These are phyloP conservation scores for Agrotis ipsilon DNA, from an alignment of 2,888 invertebrate genomes.

Conservation along the genomic window DNA sequence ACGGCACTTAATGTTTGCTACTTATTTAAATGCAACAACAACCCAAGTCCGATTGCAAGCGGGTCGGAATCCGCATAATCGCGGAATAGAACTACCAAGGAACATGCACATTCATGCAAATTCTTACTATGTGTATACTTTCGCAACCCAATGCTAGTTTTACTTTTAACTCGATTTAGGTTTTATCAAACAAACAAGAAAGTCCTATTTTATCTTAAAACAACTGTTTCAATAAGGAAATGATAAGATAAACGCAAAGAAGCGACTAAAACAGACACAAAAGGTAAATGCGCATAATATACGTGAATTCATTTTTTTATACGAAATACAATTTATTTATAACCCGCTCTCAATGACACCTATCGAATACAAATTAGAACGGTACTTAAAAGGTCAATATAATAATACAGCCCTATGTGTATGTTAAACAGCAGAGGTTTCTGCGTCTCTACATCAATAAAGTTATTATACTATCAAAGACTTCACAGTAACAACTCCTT, in stretches of 20 bases:
- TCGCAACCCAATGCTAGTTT: not conserved
- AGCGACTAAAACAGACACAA: not conserved
- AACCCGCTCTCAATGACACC: constrained; percentile 36
- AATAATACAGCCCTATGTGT: constrained; percentile 37
- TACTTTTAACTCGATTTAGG: constrained; percentile 4
- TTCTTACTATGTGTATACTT: constrained; percentile 11
- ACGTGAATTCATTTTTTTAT: not conserved
- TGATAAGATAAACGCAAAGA: constrained; percentile 31
- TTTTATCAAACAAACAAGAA: constrained; percentile 21
- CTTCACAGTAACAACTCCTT: not conserved
- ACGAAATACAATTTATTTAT: constrained; percentile 11
- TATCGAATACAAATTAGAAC: constrained; percentile 47
- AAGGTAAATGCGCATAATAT: not conserved
- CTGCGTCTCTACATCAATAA: constrained; percentile 26
- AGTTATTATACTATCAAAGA: constrained; percentile 8
- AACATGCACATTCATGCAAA: constrained; percentile 36
- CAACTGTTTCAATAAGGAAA: constrained; percentile 27
- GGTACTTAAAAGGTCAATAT: constrained; percentile 58
- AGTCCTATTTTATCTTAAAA: constrained; percentile 32
- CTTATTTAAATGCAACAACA: constrained; percentile 72
- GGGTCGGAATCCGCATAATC: constrained; percentile 43
- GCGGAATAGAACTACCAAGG: constrained; percentile 27
- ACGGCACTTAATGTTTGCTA: constrained; percentile 67
- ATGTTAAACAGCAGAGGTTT: constrained; percentile 29
- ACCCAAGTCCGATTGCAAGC: constrained; percentile 47